Conservation (phyloP, 2,888 invertebrate species). For the Galerucella calmariensis region DNA sequence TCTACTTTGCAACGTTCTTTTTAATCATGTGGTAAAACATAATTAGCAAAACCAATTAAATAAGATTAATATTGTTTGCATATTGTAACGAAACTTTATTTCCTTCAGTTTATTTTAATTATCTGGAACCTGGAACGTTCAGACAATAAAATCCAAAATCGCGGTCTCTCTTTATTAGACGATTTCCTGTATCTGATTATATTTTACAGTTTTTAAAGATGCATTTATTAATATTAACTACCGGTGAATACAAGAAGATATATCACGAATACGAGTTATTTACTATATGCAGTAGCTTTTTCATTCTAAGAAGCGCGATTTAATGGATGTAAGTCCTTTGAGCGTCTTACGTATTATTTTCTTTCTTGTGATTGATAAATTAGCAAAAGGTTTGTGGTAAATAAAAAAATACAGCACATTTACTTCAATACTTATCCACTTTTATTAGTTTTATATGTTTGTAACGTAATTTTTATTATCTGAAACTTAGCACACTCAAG, state of each 20-base stretch:
- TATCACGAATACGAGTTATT: background rate
- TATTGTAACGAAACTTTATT: slow-evolving; percentile 2
- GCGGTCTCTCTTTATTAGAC: slow-evolving; percentile 4
- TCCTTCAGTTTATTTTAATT: background rate
- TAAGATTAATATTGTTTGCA: background rate
- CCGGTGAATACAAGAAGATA: background rate
- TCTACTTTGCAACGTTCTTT: slow-evolving; percentile 5
- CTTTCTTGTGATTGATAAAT: no score
- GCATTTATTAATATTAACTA: background rate
- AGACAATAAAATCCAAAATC: background rate
- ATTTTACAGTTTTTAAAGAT: background rate
- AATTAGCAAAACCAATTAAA: background rate
- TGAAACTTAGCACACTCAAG: no score
- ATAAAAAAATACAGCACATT: no score
- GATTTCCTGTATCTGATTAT: background rate
- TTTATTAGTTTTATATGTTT: no score
- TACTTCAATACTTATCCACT: no score
- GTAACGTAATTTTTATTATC: no score
- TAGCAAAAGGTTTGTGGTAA: no score
- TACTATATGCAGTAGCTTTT: no score
- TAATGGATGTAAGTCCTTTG: no score
- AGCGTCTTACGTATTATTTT: no score
- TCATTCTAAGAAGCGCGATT: no score
- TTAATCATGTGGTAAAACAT: slow-evolving; percentile 15
- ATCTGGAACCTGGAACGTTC: background rate